These are phyloP conservation scores for Crypturellus tataupa DNA, from an alignment of 2,797 vertebrate genomes.

Conservation along the genomic window DNA sequence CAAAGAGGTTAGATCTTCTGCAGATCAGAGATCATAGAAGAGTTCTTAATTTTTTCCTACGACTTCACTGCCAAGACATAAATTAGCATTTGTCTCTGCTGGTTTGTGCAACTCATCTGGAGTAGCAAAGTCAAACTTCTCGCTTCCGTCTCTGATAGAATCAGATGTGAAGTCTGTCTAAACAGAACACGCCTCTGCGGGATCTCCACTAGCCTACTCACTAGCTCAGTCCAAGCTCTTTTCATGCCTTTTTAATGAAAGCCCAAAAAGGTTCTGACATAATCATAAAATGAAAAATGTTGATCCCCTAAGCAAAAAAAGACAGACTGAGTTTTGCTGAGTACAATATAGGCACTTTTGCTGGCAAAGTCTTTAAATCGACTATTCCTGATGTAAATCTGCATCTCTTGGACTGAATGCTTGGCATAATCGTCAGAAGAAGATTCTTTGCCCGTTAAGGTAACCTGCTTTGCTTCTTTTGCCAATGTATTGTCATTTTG, in stretches of 20 bases:
- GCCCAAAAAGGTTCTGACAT: slow-evolving; percentile 25
- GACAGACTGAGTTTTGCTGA: background rate
- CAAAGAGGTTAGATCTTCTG: slow-evolving; percentile 40
- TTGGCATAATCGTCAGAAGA: background rate
- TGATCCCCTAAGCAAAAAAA: background rate
- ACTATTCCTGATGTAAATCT: background rate
- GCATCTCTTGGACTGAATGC: background rate
- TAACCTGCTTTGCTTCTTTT: accelerated
- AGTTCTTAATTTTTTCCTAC: slow-evolving; percentile 35
- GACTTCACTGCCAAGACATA: slow-evolving; percentile 18
- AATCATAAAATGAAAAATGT: background rate
- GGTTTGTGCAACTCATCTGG: background rate
- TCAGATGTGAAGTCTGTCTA: slow-evolving; percentile 5
- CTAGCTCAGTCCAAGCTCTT: slow-evolving; percentile 15
- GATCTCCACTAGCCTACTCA: slow-evolving; percentile 28
- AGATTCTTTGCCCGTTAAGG: background rate
- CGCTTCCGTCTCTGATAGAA: slow-evolving; percentile 24
- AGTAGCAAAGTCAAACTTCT: slow-evolving; percentile 1
- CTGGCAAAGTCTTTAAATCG: background rate
- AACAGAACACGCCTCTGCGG: background rate
- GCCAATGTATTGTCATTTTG: background rate
- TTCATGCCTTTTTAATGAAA: background rate
- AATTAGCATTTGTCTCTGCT: slow-evolving; percentile 44
- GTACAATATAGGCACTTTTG: background rate
- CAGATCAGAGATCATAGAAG: slow-evolving; percentile 13